These are phyloP conservation scores for Caenorhabditis remanei DNA, from an alignment of 1,140 invertebrate genomes.

Conservation along the genomic window DNA sequence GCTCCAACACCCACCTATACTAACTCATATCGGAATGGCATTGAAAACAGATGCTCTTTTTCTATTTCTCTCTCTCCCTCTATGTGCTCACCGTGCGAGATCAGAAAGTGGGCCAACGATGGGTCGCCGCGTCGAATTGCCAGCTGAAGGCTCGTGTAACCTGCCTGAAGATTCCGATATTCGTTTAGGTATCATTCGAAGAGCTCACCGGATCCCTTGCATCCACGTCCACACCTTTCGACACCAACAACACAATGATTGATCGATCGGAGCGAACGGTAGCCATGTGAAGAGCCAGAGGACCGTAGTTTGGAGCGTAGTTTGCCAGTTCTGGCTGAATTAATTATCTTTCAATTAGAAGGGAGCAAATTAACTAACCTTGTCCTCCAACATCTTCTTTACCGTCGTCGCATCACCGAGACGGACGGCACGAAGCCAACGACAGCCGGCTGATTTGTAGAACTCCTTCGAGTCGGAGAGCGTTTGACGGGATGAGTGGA, in stretches of 20 bases:
- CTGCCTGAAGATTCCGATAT: slow-evolving; percentile 45
- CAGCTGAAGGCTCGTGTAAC: slow-evolving; percentile 44
- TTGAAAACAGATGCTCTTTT: slow-evolving; percentile 31
- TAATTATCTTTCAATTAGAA: background rate
- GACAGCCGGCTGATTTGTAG: slow-evolving; percentile 18
- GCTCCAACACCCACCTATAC: background rate
- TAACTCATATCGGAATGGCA: background rate
- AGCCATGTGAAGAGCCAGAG: slow-evolving; percentile 28
- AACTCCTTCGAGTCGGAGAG: slow-evolving; percentile 32
- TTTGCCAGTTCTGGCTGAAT: background rate
- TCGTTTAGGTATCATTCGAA: too few species aligned
- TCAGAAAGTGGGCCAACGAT: slow-evolving; percentile 54
- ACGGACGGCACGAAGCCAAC: slow-evolving; percentile 26
- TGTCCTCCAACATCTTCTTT: slow-evolving; percentile 33
- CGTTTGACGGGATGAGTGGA: slow-evolving; percentile 21
- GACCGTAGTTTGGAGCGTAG: slow-evolving; percentile 41
- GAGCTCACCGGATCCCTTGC: slow-evolving; percentile 29
- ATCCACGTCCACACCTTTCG: slow-evolving; percentile 35
- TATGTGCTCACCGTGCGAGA: background rate
- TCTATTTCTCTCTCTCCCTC: background rate
- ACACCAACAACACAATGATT: slow-evolving; percentile 14
- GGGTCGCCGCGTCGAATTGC: slow-evolving; percentile 46
- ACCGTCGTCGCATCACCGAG: slow-evolving; percentile 1
- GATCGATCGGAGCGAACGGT: slow-evolving; percentile 31
- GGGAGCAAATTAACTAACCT: background rate